phyloP scores from a whole-genome alignment of 2,797 vertebrate species.

The Gypaetus barbatus region DNA sequence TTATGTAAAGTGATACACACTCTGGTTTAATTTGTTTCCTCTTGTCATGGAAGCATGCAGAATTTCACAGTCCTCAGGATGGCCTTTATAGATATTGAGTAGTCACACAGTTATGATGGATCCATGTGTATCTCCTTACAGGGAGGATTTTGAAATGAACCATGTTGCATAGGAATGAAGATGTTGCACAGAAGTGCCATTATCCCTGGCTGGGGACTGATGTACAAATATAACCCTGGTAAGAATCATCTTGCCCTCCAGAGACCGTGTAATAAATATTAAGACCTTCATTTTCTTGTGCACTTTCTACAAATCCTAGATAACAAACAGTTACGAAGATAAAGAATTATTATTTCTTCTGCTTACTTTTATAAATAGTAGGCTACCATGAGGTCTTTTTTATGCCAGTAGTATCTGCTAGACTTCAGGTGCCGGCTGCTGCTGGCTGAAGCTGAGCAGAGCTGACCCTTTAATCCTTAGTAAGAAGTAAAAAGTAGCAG shows the following conservation, averaged over 20 bases:
- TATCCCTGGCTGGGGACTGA: not conserved
- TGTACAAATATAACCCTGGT: not conserved
- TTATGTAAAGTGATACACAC: not conserved
- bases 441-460: not conserved
- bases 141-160: not conserved
- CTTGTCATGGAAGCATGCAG: not conserved
- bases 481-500: not conserved
- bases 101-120: fast-evolving
- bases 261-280: not conserved
- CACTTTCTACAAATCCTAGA: not conserved
- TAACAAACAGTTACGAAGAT: not conserved
- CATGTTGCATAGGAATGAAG: not conserved
- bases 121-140: not conserved
- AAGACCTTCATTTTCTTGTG: not conserved
- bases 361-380: not conserved
- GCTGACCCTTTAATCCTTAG: not conserved
- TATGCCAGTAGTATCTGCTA: not conserved
- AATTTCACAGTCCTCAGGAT: not conserved
- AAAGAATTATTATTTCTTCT: not conserved
- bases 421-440: not conserved
- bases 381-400: not conserved
- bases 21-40: not conserved
- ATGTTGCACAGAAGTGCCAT: not conserved
- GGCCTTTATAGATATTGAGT: not conserved
- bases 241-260: not conserved